These are phyloP conservation scores for Tipula lateralis DNA, from an alignment of 2,888 invertebrate species.

Conservation along the genomic window DNA sequence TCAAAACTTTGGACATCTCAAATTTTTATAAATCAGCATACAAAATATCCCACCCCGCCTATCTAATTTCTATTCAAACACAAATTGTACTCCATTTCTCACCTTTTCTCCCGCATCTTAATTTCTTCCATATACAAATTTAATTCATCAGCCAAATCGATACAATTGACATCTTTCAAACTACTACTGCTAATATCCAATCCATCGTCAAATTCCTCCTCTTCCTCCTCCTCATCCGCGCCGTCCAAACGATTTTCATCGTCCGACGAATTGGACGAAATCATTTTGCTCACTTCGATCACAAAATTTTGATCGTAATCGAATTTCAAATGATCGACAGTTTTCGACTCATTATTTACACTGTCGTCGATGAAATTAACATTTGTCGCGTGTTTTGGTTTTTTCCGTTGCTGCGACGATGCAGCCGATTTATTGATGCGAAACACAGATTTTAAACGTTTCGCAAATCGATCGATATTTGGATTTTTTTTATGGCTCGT, in stretches of 20 bases:
- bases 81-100: conserved; percentile 30
- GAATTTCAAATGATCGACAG: not conserved
- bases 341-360: not conserved
- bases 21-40: not conserved
- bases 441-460: not conserved
- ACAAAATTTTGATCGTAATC: not conserved
- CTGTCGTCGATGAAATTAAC: not conserved
- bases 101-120: conserved; percentile 33
- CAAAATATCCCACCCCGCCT: no score
- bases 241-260: conserved; percentile 12
- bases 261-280: not conserved
- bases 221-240: no score
- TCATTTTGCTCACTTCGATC: not conserved
- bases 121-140: conserved; percentile 47
- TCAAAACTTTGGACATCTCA: not conserved
- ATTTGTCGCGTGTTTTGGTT: not conserved
- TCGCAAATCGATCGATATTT: not conserved
- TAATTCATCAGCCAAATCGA: conserved; percentile 50
- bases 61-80: not conserved
- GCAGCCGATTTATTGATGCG: not conserved
- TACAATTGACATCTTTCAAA: conserved; percentile 47
- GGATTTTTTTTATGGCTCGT: not conserved
- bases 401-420: not conserved
- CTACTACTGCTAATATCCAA: conserved; percentile 50
- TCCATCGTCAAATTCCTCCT: conserved; percentile 38